Percentiles rank a stretch among this genome's conserved stretches.
Evolutionary conservation across 35 echinoderm and acorn worm genomes (phyloP).

Genomic region (Apostichopus japonicus): DNA sequence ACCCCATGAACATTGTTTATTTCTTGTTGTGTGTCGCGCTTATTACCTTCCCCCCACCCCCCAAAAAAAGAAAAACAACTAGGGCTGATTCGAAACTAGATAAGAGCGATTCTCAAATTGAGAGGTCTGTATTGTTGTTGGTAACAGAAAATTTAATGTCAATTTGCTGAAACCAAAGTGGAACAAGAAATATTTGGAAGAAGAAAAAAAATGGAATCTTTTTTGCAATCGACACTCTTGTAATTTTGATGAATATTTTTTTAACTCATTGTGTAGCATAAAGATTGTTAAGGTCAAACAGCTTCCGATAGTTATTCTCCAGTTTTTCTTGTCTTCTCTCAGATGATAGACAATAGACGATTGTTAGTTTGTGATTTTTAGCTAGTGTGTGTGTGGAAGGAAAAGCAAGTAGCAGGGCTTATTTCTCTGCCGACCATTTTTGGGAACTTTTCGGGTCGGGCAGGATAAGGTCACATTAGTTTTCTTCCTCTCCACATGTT

Average conservation of each 20-base stretch:
- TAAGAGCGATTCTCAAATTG: background rate
- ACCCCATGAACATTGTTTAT: background rate
- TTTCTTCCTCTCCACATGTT: background rate
- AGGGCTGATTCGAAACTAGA: constrained; percentile 41
- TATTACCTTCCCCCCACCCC: no score
- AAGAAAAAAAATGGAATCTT: background rate
- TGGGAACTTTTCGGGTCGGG: background rate
- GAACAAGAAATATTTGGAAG: background rate
- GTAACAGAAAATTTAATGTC: background rate
- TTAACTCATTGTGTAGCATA: constrained; percentile 15
- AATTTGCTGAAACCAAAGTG: no score
- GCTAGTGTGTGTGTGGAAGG: background rate
- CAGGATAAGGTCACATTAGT: background rate
- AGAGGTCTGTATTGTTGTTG: background rate
- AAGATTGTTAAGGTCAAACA: constrained; percentile 22
- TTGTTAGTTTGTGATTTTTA: background rate
- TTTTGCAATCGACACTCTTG: background rate
- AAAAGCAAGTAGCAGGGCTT: background rate
- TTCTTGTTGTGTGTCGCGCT: constrained; percentile 2
- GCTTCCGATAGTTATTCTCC: background rate
- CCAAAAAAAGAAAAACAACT: background rate
- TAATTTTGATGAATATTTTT: constrained; percentile 20
- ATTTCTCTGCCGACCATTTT: background rate
- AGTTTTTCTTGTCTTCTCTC: background rate
- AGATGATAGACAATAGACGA: background rate